phyloP scores from a whole-genome alignment of 1,140 invertebrate genomes.

The Harlomillsia oculata region DNA sequence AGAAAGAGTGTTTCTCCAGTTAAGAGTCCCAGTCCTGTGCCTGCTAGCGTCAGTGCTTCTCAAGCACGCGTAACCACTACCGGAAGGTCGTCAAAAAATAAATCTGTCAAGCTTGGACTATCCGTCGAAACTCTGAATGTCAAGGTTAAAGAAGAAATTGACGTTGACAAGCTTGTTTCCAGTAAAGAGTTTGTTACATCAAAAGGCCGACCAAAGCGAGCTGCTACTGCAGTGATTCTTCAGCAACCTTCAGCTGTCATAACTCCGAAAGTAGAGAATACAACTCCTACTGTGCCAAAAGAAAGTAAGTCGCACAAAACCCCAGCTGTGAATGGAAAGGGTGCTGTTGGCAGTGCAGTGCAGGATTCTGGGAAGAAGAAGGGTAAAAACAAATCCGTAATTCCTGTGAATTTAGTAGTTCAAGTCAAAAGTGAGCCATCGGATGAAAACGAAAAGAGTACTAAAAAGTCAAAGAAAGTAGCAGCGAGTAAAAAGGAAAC shows the following conservation, averaged over 20 bases:
- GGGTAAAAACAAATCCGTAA: not conserved
- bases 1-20: slow-evolving; percentile 10
- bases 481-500: slow-evolving; percentile 4
- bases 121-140: no score
- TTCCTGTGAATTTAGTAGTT: not conserved
- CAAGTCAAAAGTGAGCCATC: slow-evolving; percentile 1
- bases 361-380: not conserved
- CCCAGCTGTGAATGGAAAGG: no score
- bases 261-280: not conserved
- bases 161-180: not conserved
- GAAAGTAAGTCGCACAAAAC: not conserved
- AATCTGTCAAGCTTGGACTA: no score
- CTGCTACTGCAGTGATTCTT: no score
- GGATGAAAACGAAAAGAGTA: slow-evolving; percentile 1
- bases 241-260: no score
- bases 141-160: not conserved
- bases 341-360: no score
- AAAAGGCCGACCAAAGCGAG: not conserved
- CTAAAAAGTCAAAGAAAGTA: slow-evolving; percentile 2
- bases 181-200: not conserved
- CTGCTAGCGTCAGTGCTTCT: not conserved
- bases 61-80: no score
- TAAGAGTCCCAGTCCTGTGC: slow-evolving; percentile 4
- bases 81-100: no score
- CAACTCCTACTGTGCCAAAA: not conserved